These are phyloP conservation scores for Microctonus aethiopoides DNA, from an alignment of 2,888 invertebrate species.

Conservation along the genomic window DNA sequence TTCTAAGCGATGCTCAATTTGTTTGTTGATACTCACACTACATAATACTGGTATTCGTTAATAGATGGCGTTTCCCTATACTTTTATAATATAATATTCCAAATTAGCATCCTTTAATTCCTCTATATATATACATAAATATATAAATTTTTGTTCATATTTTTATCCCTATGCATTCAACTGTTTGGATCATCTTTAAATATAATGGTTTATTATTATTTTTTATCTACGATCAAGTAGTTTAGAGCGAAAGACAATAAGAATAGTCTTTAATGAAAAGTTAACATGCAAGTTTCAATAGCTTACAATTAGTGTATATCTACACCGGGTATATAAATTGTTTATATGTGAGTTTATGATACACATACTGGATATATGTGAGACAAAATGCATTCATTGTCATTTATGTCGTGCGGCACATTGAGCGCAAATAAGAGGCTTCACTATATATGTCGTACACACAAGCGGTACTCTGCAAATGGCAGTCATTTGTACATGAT, in stretches of 20 bases:
- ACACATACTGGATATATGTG: slow-evolving; percentile 1
- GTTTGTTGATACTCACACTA: too few species aligned
- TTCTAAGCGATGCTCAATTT: too few species aligned
- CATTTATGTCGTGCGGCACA: slow-evolving; percentile 30
- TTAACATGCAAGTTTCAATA: slow-evolving; percentile 1
- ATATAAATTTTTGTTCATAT: too few species aligned
- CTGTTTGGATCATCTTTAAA: too few species aligned
- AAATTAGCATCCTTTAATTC: too few species aligned
- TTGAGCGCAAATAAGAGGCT: slow-evolving; percentile 31
- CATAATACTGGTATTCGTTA: too few species aligned
- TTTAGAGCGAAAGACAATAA: background rate
- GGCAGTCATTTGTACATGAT: slow-evolving; percentile 60
- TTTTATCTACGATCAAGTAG: background rate
- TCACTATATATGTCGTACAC: slow-evolving; percentile 21
- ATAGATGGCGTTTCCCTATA: too few species aligned
- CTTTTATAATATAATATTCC: too few species aligned
- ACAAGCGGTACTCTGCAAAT: slow-evolving; percentile 49
- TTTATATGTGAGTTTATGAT: background rate
- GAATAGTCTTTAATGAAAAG: background rate
- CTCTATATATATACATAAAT: too few species aligned
- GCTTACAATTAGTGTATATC: slow-evolving; percentile 5
- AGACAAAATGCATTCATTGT: slow-evolving; percentile 22
- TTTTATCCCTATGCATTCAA: background rate
- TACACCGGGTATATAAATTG: background rate
- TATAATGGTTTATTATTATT: background rate